Evolutionary conservation across 2,888 invertebrate species (phyloP), one percentile per base, ranked within the genome.

Genomic region (Acanthosoma haemorrhoidale): DNA sequence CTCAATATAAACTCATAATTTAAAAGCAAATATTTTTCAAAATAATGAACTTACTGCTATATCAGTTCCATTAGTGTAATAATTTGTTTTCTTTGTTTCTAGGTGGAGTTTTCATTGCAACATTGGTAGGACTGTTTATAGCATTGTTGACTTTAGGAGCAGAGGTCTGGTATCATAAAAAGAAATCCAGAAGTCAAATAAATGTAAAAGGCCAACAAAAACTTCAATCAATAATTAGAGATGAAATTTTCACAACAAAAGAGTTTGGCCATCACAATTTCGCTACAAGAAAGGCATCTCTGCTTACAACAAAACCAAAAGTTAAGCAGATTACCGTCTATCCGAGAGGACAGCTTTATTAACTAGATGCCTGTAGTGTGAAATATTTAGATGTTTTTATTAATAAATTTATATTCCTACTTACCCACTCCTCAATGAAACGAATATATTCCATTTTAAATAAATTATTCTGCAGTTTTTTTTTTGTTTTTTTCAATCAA

Each of bases 41-140:
- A n/a, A n/a, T n/a, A n/a, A n/a, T n/a, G n/a, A n/a, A n/a, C n/a
- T n/a, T n/a, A n/a, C n/a, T n/a, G n/a, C n/a, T n/a, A n/a, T n/a
- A n/a, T n/a, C n/a, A n/a, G n/a, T n/a, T n/a, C n/a, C n/a, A n/a
- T n/a, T n/a, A n/a, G n/a, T n/a, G n/a, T n/a, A n/a, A 39, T 67
- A 67, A 29, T 57, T 16, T 16, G 9, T 9, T 60, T 72, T 71
- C 43, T 71, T 57, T 73, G 70, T 73, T 79, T 78, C 9, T 78
- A 90, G 91, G 92, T 63, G 94, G 94, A 0, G 94, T 94, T 0
- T 94, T 94, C 77, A 94, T 94, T 74, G 94, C 94, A 0, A 94
- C 94, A 0, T 81, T 94, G 0, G 90, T 92, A 77, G 94, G 94
- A 0, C 80, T 94, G 3, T 88, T 89, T 0, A 78, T 94, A 66